phyloP scores from a whole-genome alignment of 2,888 invertebrate genomes.

The Zele albiditarsus region DNA sequence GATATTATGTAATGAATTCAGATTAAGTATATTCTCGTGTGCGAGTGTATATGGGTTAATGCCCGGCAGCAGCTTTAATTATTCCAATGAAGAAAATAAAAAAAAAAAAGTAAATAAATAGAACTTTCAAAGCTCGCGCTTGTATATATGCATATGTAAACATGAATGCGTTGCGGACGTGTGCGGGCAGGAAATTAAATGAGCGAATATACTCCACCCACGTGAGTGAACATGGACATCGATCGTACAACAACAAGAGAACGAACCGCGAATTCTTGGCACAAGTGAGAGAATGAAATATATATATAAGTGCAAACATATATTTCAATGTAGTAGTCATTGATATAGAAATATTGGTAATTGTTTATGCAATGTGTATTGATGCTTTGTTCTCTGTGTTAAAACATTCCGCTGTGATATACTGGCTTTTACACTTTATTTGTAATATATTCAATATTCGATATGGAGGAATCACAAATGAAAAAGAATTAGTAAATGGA shows the following conservation, averaged over 20 bases:
- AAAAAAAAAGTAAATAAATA: not conserved
- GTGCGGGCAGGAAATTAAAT: constrained; percentile 47
- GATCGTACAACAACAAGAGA: constrained; percentile 41
- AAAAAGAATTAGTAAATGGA: not conserved
- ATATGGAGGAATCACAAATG: not conserved
- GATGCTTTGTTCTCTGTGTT: not conserved
- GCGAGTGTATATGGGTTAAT: not conserved
- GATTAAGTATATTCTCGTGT: not conserved
- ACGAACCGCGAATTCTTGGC: constrained; percentile 24
- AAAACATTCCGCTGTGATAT: not conserved
- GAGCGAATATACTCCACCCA: constrained; percentile 41
- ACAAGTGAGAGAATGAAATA: constrained; percentile 25
- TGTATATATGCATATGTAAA: constrained; percentile 17
- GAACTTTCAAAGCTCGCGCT: not conserved
- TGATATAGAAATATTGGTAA: not conserved
- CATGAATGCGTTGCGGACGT: constrained; percentile 38
- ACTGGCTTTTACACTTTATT: not conserved
- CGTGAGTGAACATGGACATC: constrained; percentile 34
- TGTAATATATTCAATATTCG: not conserved
- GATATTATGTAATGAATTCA: not conserved
- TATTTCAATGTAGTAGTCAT: not conserved
- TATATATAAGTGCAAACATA: constrained; percentile 15
- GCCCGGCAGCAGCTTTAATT: constrained; percentile 64
- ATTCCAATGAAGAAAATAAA: constrained; percentile 57
- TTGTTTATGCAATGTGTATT: not conserved